A percentile compares a stretch with the other conserved stretches of the same genome.
phyloP scores from a whole-genome alignment of 2,113 vertebrate genomes.

The Ovis canadensis region DNA sequence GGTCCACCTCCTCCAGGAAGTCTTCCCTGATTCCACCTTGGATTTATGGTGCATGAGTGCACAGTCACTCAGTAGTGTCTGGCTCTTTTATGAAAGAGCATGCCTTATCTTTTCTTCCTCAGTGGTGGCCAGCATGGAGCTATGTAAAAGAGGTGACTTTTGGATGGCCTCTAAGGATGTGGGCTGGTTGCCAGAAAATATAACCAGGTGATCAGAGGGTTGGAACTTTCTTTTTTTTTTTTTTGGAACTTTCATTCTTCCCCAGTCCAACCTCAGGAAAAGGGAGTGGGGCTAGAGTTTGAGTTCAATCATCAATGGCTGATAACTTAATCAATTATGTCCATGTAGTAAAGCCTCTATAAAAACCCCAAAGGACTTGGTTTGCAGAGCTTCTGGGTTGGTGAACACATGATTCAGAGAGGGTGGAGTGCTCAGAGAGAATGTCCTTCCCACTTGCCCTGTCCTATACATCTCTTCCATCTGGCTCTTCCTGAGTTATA shows the following conservation, averaged over 20 bases:
- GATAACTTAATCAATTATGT: background rate
- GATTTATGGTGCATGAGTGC: background rate
- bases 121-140: background rate
- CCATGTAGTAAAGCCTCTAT: background rate
- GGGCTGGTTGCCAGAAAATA: background rate
- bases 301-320: background rate
- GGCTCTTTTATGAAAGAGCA: background rate
- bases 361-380: background rate
- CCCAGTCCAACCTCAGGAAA: background rate
- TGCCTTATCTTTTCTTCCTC: background rate
- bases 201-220: background rate
- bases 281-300: background rate
- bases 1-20: background rate
- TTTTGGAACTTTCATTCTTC: background rate
- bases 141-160: background rate
- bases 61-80: background rate
- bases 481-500: background rate
- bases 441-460: background rate
- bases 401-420: background rate
- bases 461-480: background rate
- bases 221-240: background rate
- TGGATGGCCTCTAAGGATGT: background rate
- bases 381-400: background rate
- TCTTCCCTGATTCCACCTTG: background rate
- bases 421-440: background rate